phyloP scores from a whole-genome alignment of 1,140 invertebrate genomes.

The Monomorium pharaonis region DNA sequence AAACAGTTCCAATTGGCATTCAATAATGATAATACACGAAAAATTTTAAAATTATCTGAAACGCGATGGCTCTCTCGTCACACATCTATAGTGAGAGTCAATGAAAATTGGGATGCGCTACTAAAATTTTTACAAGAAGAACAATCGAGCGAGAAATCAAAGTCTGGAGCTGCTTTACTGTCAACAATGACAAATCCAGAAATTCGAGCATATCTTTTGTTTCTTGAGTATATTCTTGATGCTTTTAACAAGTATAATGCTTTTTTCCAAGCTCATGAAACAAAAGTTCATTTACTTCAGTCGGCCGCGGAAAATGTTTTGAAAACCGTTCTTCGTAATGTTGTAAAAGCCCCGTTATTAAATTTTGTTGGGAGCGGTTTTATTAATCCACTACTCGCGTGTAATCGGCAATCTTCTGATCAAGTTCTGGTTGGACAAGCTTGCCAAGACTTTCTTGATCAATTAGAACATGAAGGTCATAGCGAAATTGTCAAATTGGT shows the following conservation, averaged over 20 bases:
- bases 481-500: background rate
- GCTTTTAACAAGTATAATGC: slow-evolving; percentile 6
- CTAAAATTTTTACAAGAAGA: background rate
- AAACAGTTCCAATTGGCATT: background rate
- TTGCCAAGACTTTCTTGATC: too few relatives aligned
- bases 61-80: slow-evolving; percentile 6
- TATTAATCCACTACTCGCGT: background rate
- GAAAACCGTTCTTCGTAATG: background rate
- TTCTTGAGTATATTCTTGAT: background rate
- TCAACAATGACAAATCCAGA: background rate
- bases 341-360: background rate
- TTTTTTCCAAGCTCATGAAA: background rate
- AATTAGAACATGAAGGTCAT: background rate
- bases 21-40: background rate
- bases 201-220: background rate
- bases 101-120: background rate
- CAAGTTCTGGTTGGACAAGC: background rate
- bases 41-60: background rate
- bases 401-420: background rate
- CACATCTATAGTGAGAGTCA: background rate
- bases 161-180: background rate
- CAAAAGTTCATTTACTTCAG: slow-evolving; percentile 10
- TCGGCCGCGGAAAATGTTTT: background rate
- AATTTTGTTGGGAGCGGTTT: background rate
- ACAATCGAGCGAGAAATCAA: background rate